Evolutionary conservation across 2,888 invertebrate genomes (phyloP).

Genomic region (Philopedon plagiatum): DNA sequence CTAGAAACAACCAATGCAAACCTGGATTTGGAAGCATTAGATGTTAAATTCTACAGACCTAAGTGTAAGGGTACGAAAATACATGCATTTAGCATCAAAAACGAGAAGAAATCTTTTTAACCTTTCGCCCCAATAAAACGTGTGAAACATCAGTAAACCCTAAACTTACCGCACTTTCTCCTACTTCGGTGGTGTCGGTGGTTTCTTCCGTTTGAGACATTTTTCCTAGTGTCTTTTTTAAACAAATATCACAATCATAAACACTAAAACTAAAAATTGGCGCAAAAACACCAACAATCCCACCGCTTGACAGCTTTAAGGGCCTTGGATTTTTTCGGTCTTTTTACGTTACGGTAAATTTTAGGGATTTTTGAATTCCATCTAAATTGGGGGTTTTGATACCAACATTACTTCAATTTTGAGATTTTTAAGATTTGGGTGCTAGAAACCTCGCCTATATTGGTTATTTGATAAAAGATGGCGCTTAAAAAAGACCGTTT

Average conservation of each 20-base stretch:
- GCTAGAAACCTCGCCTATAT: background rate
- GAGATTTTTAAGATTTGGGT: background rate
- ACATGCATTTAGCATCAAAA: background rate
- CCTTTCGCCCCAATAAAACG: background rate
- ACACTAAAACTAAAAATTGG: slow-evolving; percentile 16
- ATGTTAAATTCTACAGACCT: too few relatives aligned
- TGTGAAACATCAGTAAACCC: slow-evolving; percentile 10
- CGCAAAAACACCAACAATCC: slow-evolving; percentile 27
- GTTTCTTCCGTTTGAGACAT: slow-evolving; percentile 65
- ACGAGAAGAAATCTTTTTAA: background rate
- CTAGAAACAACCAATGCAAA: too few relatives aligned
- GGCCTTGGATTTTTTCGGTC: background rate
- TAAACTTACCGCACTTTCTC: slow-evolving; percentile 67
- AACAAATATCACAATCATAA: slow-evolving; percentile 16
- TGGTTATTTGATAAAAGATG: background rate
- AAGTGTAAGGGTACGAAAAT: too few relatives aligned
- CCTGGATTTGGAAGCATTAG: too few relatives aligned
- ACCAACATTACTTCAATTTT: background rate
- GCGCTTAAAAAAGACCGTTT: background rate
- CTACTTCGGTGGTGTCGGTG: slow-evolving; percentile 62
- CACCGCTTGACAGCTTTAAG: background rate
- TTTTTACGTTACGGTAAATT: slow-evolving; percentile 18
- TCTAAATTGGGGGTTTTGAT: too few relatives aligned
- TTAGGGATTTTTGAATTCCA: background rate
- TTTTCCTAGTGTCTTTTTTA: slow-evolving; percentile 10